A percentile compares a stretch with the other conserved stretches of the same genome.
Conservation (phyloP, 2,797 vertebrate genomes). For the Channa striata region DNA sequence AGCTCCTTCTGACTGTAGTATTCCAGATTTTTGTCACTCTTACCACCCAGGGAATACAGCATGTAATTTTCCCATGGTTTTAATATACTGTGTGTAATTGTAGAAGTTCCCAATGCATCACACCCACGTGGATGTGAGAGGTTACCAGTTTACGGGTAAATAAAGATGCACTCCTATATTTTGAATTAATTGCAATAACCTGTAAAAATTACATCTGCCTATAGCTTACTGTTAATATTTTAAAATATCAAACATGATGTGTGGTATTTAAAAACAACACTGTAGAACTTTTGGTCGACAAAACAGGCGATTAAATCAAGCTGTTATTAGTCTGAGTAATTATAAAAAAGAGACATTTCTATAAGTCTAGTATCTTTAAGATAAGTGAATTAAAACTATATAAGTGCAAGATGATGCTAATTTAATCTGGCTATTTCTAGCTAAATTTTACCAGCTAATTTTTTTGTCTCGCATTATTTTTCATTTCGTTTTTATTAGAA, state of each 20-base stretch:
- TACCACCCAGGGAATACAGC: background rate
- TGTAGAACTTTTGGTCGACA: constrained; percentile 30
- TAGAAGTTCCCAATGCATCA: background rate
- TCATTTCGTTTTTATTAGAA: background rate
- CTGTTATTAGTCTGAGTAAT: constrained; percentile 40
- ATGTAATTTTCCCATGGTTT: background rate
- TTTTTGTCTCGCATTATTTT: no score
- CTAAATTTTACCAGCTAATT: background rate
- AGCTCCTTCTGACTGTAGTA: constrained; percentile 15
- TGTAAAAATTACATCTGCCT: constrained; percentile 17
- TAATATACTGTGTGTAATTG: background rate
- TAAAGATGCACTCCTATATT: constrained; percentile 5
- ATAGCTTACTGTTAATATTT: constrained; percentile 22
- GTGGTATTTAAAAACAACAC: constrained; percentile 43
- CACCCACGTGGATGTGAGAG: background rate
- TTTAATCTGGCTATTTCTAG: background rate
- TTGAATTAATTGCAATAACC: constrained; percentile 9
- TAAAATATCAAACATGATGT: constrained; percentile 19
- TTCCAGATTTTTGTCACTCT: constrained; percentile 7
- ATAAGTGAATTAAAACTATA: background rate
- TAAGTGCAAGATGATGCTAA: background rate
- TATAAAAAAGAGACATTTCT: constrained; percentile 37
- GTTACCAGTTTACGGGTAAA: background rate
- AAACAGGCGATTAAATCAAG: constrained; percentile 49
- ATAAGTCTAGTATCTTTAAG: constrained; percentile 24